Evolutionary conservation across 2,113 vertebrate genomes (phyloP).

Genomic region (Spilogale gracilis): DNA sequence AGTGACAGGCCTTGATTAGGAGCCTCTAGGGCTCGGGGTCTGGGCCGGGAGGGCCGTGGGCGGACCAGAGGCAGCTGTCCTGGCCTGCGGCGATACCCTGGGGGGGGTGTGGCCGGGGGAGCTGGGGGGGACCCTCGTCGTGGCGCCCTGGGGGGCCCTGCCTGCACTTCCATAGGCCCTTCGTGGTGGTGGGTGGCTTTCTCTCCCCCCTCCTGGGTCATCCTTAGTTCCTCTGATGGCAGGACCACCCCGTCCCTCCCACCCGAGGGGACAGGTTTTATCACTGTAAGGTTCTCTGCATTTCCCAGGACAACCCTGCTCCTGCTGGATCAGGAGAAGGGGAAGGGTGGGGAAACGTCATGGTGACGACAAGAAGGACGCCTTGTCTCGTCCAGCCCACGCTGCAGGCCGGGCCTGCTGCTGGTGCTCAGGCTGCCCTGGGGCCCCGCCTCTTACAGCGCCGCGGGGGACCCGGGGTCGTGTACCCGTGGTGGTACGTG

Average conservation of each 20-base stretch:
- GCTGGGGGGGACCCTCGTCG: accelerated
- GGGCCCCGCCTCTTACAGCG: too few species aligned
- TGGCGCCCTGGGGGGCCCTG: accelerated
- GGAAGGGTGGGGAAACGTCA: neutral
- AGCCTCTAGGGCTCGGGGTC: accelerated
- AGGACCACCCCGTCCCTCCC: neutral
- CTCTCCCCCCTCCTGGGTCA: neutral
- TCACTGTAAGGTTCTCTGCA: neutral
- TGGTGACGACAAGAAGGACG: accelerated
- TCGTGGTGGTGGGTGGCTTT: accelerated
- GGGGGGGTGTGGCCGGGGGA: accelerated
- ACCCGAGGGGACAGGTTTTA: too few species aligned
- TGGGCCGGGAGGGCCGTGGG: neutral
- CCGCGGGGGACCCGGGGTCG: too few species aligned
- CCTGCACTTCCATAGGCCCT: accelerated
- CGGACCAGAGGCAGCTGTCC: conserved; percentile 12
- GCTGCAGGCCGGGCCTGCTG: accelerated
- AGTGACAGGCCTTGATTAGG: neutral
- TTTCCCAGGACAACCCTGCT: too few species aligned
- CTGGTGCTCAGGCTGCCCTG: accelerated
- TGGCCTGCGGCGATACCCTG: accelerated
- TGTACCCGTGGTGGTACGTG: too few species aligned
- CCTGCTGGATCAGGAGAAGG: accelerated
- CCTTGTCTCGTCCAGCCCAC: neutral
- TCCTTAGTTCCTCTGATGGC: accelerated